Base-by-base conservation (phyloP, 2,888 invertebrate species). In the Diaphora mendica region DNA sequence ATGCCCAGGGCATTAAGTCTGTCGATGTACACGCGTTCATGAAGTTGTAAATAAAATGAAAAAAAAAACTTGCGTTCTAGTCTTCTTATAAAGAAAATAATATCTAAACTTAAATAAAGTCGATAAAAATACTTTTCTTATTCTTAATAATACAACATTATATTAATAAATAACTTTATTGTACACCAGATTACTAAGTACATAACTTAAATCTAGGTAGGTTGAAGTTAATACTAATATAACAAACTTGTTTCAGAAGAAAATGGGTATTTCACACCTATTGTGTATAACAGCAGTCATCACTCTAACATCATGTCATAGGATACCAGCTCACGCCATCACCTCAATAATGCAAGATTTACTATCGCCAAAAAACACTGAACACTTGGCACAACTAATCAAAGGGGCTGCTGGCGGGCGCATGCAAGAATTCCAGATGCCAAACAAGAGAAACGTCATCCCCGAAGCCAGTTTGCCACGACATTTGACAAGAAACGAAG, bases 271-370 rank as follows among this genome's bases (percentile, higher is more conserved):
- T 64, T 51, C 42, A 55, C 1, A 11, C 9, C 26, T 76, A 35
- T 3, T 82, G 23, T 62, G 77, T 0, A 33, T 85, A 20, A 72
- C 72, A 48, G 23, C 75, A 8, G 23, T 66, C 1, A 13, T 77
- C 9, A 30, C 77, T 30, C 17, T 72, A 64, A n/a, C 79, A 1
- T 64, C 75, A 71, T 77, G 79, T 59, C 82, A 83, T 11, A 77
- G 77, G 0, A 8, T 86, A 48, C 65, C 82, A 13, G 74, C 75
- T 70, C 81, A 75, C 33, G 78, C 80, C 0, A 8, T 88, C 0
- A 68, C 81, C 5, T 75, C 86, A 11, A 51, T 84, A 0, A 74
- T 91, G 17, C 87, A 88, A 82, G 87, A 86, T 3, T 85, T 90
- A 1, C 64, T 91, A 8, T 85, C 88, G 23, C 86, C 89, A 13